A percentile compares a stretch with the other conserved stretches of the same genome.
Evolutionary conservation across 2,888 invertebrate species (phyloP).

Genomic region (Lasioglossum oenotherae): DNA sequence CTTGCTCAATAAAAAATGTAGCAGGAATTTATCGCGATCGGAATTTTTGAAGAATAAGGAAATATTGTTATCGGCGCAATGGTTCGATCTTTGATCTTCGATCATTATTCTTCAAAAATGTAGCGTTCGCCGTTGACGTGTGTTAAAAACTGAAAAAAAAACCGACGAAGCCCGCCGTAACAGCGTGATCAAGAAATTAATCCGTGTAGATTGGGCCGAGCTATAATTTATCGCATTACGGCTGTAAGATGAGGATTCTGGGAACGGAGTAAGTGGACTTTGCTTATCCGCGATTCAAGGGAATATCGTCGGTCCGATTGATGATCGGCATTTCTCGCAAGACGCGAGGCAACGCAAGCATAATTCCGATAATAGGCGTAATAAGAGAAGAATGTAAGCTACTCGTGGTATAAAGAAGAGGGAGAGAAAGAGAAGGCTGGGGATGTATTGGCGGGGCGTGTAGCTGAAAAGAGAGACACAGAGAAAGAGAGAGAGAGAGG

Average conservation of each 20-base stretch:
- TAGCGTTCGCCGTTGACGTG: not conserved
- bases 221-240: constrained; percentile 1
- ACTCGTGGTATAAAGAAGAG: not conserved
- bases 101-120: too few relatives aligned
- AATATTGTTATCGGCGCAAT: too few relatives aligned
- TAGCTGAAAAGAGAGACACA: not conserved
- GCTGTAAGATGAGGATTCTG: not conserved
- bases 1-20: not conserved
- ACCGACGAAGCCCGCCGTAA: not conserved
- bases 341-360: not conserved
- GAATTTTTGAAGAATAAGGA: too few relatives aligned
- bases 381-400: constrained; percentile 42
- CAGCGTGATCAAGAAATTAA: not conserved
- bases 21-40: too few relatives aligned
- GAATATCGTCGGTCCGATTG: not conserved
- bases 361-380: constrained; percentile 47
- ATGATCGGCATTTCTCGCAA: not conserved
- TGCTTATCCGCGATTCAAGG: constrained; percentile 13
- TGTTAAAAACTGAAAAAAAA: not conserved
- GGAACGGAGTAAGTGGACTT: not conserved
- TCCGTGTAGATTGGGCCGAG: not conserved
- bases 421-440: not conserved
- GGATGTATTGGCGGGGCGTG: not conserved
- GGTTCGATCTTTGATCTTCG: too few relatives aligned
- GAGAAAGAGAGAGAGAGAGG: not conserved